Evolutionary conservation across 2,113 vertebrate genomes (phyloP).

Genomic region (Canis aureus): DNA sequence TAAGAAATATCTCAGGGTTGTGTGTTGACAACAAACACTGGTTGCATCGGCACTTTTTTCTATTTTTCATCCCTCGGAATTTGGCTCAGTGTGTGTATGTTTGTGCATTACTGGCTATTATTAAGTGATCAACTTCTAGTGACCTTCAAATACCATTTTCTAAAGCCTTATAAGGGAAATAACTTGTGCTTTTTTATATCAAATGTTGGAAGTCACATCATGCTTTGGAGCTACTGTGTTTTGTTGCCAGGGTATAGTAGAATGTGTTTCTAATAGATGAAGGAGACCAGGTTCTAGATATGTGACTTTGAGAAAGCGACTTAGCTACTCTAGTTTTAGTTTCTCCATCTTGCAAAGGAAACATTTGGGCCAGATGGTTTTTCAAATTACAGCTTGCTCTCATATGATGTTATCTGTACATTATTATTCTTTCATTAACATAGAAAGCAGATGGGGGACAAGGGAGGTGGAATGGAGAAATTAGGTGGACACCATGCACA

Average conservation of each 20-base stretch:
- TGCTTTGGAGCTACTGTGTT: background rate
- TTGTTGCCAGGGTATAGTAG: background rate
- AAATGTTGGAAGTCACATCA: background rate
- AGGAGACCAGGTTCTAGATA: background rate
- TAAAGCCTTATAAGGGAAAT: background rate
- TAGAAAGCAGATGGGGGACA: background rate
- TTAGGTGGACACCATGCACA: too few relatives aligned
- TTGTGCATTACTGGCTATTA: background rate
- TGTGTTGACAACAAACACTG: slow-evolving; percentile 62
- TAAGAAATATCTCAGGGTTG: slow-evolving; percentile 72
- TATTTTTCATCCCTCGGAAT: slow-evolving; percentile 60
- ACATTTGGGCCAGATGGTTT: background rate
- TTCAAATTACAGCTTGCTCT: background rate
- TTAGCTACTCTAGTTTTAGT: background rate
- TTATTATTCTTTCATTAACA: background rate
- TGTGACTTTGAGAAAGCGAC: background rate
- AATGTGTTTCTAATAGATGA: background rate
- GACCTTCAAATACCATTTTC: slow-evolving; percentile 36
- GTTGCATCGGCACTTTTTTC: slow-evolving; percentile 68
- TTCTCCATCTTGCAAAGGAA: slow-evolving; percentile 4
- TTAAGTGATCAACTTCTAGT: slow-evolving; percentile 30
- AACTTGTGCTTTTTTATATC: background rate
- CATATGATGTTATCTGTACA: background rate
- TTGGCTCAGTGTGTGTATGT: background rate
- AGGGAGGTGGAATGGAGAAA: background rate